Conservation (phyloP, 2,113 vertebrate species). For the Sprattus sprattus region DNA sequence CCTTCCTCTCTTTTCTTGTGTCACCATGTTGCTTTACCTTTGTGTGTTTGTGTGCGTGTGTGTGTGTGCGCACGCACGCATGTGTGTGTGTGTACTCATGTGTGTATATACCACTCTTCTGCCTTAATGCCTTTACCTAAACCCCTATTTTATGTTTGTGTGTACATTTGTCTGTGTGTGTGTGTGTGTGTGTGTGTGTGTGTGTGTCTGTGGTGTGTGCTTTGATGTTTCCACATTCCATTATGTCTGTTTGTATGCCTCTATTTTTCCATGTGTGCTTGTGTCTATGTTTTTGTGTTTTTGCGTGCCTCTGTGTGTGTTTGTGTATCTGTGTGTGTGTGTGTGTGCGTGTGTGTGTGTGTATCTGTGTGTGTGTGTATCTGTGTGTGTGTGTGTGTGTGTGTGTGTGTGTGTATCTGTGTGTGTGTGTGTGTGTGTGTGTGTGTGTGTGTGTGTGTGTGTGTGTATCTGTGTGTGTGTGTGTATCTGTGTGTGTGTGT, state of each 20-base stretch:
- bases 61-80: not conserved
- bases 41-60: conserved; percentile 22
- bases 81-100: conserved; percentile 30
- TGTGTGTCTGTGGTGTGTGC: not conserved
- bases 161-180: conserved; percentile 27
- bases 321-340: conserved; percentile 25
- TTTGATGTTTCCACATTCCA: not conserved
- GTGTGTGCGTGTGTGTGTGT: conserved; percentile 33
- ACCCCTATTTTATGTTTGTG: not conserved
- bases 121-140: too few species aligned
- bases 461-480: conserved; percentile 6
- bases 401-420: too few species aligned
- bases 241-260: conserved; percentile 21
- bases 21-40: not conserved
- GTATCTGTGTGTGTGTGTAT: conserved; percentile 24
- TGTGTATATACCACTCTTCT: conserved; percentile 23
- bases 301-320: not conserved
- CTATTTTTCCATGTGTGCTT: conserved; percentile 36
- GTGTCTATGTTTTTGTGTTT: not conserved
- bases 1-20: conserved; percentile 22
- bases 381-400: not conserved
- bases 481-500: conserved; percentile 21
- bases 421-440: not conserved
- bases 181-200: conserved; percentile 1
- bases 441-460: conserved; percentile 18